Evolutionary conservation across 2,113 vertebrate genomes (phyloP).

Genomic region (Cynocephalus volans): DNA sequence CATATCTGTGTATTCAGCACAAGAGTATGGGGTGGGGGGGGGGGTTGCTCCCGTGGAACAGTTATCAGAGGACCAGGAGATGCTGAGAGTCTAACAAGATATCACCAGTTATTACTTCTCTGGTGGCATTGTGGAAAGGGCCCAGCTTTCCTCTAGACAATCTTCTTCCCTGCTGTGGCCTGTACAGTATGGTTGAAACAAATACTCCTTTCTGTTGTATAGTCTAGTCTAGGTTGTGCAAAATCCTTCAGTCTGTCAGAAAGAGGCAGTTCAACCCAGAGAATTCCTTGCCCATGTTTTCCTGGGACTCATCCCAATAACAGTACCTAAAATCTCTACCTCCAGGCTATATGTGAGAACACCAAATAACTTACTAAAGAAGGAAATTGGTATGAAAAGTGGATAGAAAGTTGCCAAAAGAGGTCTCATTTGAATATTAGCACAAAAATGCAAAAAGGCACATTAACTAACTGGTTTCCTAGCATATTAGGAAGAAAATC

Average conservation of each 20-base stretch:
- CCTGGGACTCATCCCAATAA: conserved; percentile 44
- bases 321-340: conserved; percentile 10
- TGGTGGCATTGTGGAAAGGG: background rate
- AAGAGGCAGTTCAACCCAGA: background rate
- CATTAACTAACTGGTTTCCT: conserved; percentile 8
- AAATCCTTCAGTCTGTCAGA: conserved; percentile 7
- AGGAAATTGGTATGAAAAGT: conserved; percentile 47
- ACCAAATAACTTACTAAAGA: background rate
- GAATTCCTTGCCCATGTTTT: conserved; percentile 34
- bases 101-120: conserved; percentile 1
- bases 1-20: background rate
- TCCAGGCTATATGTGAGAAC: background rate
- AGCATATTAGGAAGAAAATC: background rate
- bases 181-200: background rate
- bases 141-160: background rate
- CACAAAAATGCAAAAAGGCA: background rate
- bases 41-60: background rate
- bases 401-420: conserved; percentile 16
- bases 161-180: background rate
- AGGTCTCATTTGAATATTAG: background rate
- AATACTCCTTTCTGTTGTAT: background rate
- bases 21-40: background rate
- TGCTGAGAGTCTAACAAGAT: background rate
- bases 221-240: conserved; percentile 12
- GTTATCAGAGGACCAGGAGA: background rate